These are phyloP conservation scores for Cerceris rybyensis DNA, from an alignment of 2,888 invertebrate genomes.

Conservation along the genomic window DNA sequence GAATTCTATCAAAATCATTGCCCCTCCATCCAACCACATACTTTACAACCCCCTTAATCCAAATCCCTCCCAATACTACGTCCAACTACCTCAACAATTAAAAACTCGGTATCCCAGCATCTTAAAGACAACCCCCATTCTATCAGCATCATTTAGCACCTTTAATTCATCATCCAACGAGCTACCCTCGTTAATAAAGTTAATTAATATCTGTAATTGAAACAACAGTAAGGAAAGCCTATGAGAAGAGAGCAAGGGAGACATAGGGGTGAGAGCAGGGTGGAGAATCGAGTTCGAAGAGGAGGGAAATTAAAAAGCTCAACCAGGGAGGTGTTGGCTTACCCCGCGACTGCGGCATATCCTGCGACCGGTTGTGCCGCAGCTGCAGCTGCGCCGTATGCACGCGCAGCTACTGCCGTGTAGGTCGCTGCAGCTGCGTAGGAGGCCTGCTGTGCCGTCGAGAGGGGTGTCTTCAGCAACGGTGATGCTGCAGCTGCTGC, in stretches of 20 bases:
- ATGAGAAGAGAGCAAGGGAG: too few species aligned
- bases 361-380: constrained; percentile 89
- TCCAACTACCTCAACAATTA: neutral
- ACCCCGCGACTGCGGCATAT: constrained; percentile 88
- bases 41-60: too few species aligned
- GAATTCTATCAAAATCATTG: neutral
- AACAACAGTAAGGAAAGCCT: too few species aligned
- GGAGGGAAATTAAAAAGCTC: neutral
- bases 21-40: too few species aligned
- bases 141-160: neutral
- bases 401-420: constrained; percentile 92
- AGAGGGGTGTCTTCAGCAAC: constrained; percentile 92
- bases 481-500: constrained; percentile 90
- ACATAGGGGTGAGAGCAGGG: too few species aligned
- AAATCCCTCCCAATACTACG: neutral
- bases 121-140: neutral
- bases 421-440: constrained; percentile 94
- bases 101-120: neutral
- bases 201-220: too few species aligned
- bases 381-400: constrained; percentile 90
- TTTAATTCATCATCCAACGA: too few species aligned
- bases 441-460: constrained; percentile 92
- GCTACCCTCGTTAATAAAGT: too few species aligned
- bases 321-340: constrained; percentile 70
- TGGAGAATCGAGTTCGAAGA: too few species aligned